A percentile compares a stretch with the other conserved stretches of the same genome.
Evolutionary conservation across 2,113 vertebrate genomes (phyloP).

Genomic region (Cervus canadensis): DNA sequence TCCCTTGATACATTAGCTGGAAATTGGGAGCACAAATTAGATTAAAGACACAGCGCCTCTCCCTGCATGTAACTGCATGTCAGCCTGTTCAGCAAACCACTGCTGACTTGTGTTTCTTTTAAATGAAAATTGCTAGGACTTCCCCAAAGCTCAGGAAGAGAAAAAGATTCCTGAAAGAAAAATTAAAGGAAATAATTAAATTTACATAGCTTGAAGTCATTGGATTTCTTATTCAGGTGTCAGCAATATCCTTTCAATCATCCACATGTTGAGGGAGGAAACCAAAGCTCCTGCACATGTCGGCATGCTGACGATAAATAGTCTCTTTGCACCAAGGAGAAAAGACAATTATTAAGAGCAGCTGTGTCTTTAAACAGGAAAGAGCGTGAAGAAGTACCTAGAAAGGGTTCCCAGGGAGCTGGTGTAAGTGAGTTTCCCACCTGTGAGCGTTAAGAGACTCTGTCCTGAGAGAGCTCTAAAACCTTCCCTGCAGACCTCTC

Average conservation of each 20-base stretch:
- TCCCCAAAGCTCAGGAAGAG: slow-evolving; percentile 56
- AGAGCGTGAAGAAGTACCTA: background rate
- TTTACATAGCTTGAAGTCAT: slow-evolving; percentile 52
- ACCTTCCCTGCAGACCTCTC: background rate
- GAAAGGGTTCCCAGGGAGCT: slow-evolving; percentile 16
- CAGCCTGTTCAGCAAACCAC: slow-evolving; percentile 65
- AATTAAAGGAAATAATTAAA: slow-evolving; percentile 66
- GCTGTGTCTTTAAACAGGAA: slow-evolving; percentile 51
- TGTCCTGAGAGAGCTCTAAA: background rate
- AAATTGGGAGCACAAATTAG: slow-evolving; percentile 73
- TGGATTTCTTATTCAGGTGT: slow-evolving; percentile 61
- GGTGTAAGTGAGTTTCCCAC: background rate
- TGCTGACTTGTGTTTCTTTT: slow-evolving; percentile 71
- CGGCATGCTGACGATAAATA: slow-evolving; percentile 39
- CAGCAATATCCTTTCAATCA: slow-evolving; percentile 46
- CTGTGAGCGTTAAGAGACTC: slow-evolving; percentile 19
- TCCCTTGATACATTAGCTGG: slow-evolving; percentile 65
- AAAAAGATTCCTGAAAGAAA: slow-evolving; percentile 42
- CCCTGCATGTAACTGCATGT: slow-evolving; percentile 60
- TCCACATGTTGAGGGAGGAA: slow-evolving; percentile 40
- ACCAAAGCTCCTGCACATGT: slow-evolving; percentile 38
- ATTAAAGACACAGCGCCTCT: slow-evolving; percentile 72
- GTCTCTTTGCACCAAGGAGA: slow-evolving; percentile 25
- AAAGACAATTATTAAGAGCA: slow-evolving; percentile 48
- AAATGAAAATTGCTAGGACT: slow-evolving; percentile 68